Evolutionary conservation across 2,113 vertebrate genomes (phyloP).

Genomic region (Hippocampus comes): DNA sequence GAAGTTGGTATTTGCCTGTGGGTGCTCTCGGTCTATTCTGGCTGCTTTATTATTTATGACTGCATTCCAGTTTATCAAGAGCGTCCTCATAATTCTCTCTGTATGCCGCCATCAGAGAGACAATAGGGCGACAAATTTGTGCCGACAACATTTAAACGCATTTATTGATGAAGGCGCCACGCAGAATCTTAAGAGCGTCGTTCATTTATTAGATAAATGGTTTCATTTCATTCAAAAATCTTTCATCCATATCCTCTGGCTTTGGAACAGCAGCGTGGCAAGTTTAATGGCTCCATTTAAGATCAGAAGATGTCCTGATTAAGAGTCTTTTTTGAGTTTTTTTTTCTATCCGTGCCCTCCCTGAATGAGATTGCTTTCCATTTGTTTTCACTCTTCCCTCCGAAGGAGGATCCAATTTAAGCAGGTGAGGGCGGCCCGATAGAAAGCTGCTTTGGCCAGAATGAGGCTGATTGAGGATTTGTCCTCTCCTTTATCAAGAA

Average conservation of each 20-base stretch:
- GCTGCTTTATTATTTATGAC: constrained; percentile 46
- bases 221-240: constrained; percentile 28
- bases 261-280: constrained; percentile 32
- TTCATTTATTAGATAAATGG: constrained; percentile 49
- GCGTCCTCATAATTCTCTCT: constrained; percentile 35
- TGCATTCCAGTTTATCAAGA: constrained; percentile 30
- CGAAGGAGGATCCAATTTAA: constrained; percentile 64
- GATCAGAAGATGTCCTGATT: constrained; percentile 50
- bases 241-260: constrained; percentile 45
- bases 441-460: constrained; percentile 66
- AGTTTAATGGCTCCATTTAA: constrained; percentile 47
- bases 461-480: constrained; percentile 75
- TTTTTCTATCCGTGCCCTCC: constrained; percentile 19
- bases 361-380: constrained; percentile 1
- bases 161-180: constrained; percentile 32
- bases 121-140: constrained; percentile 39
- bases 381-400: constrained; percentile 16
- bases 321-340: constrained; percentile 13
- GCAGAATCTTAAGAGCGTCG: constrained; percentile 28
- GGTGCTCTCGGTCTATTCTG: constrained; percentile 38
- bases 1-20: constrained; percentile 37
- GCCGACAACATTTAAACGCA: constrained; percentile 38
- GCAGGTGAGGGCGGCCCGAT: constrained; percentile 57
- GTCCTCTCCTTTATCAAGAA: constrained; percentile 71
- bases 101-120: constrained; percentile 35